Evolutionary conservation across 2,113 vertebrate genomes (phyloP).

Genomic region (Spilogale gracilis): DNA sequence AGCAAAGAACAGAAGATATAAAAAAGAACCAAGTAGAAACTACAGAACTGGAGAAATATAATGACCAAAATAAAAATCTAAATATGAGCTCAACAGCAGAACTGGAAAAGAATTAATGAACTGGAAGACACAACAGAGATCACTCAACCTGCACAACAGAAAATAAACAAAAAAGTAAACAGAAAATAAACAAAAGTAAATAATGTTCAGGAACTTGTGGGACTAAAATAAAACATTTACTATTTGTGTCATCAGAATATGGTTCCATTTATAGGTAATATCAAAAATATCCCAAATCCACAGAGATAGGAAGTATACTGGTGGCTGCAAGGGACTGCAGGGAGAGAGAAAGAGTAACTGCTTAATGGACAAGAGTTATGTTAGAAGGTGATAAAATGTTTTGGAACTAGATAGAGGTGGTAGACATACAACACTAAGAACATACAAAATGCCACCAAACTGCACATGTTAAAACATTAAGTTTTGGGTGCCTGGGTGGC

Average conservation of each 20-base stretch:
- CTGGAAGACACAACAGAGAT: neutral
- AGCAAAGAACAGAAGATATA: neutral
- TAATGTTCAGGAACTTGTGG: neutral
- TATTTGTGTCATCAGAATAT: neutral
- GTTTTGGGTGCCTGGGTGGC: too few relatives aligned
- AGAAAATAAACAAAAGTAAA: slow-evolving; percentile 15
- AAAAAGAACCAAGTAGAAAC: slow-evolving; percentile 5
- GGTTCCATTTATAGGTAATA: slow-evolving; percentile 27
- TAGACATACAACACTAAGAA: neutral
- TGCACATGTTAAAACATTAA: neutral
- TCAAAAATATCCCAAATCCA: neutral
- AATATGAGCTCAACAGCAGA: neutral
- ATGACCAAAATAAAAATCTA: slow-evolving; percentile 47
- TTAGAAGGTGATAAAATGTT: neutral
- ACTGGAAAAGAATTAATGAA: neutral
- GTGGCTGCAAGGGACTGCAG: too few relatives aligned
- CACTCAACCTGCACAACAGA: neutral
- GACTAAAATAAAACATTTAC: neutral
- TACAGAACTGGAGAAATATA: slow-evolving; percentile 10
- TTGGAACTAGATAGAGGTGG: neutral
- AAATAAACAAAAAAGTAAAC: neutral
- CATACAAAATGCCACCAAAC: neutral
- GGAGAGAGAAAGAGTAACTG: neutral
- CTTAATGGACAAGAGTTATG: neutral
- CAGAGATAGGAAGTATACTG: neutral